Conservation (phyloP, 2,888 invertebrate species). For the Busseola fusca region DNA sequence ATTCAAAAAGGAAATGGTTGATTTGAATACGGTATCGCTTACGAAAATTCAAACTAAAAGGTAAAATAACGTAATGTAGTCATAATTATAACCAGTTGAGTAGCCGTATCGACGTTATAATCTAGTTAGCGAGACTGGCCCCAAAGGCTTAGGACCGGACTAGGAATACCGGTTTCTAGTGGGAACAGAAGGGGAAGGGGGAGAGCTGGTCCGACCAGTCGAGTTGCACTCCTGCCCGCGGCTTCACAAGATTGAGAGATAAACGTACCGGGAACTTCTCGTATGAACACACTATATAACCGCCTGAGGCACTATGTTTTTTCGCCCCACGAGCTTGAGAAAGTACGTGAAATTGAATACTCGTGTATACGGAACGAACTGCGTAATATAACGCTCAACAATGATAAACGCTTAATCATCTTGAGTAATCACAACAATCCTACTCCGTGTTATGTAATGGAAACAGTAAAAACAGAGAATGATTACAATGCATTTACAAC, state of each 20-base stretch:
- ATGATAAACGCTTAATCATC: constrained; percentile 65
- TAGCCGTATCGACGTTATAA: constrained; percentile 72
- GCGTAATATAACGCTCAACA: constrained; percentile 58
- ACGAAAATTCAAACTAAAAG: constrained; percentile 1
- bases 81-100: constrained; percentile 59
- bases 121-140: constrained; percentile 74
- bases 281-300: constrained; percentile 61
- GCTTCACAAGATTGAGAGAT: constrained; percentile 77
- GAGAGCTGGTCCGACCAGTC: constrained; percentile 70
- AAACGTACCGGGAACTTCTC: constrained; percentile 74
- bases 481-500: constrained; percentile 55
- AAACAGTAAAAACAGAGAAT: constrained; percentile 50
- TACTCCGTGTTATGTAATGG: constrained; percentile 51
- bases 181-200: constrained; percentile 53
- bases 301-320: constrained; percentile 48
- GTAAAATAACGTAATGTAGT: constrained; percentile 43
- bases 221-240: constrained; percentile 76
- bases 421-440: constrained; percentile 63
- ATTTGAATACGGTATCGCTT: constrained; percentile 7
- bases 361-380: constrained; percentile 56
- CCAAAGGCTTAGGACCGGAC: constrained; percentile 68
- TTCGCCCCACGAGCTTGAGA: constrained; percentile 63
- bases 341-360: constrained; percentile 70
- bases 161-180: constrained; percentile 74
- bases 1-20: constrained; percentile 20